These are phyloP conservation scores for Brassicogethes aeneus DNA, from an alignment of 2,888 invertebrate genomes.

Conservation along the genomic window DNA sequence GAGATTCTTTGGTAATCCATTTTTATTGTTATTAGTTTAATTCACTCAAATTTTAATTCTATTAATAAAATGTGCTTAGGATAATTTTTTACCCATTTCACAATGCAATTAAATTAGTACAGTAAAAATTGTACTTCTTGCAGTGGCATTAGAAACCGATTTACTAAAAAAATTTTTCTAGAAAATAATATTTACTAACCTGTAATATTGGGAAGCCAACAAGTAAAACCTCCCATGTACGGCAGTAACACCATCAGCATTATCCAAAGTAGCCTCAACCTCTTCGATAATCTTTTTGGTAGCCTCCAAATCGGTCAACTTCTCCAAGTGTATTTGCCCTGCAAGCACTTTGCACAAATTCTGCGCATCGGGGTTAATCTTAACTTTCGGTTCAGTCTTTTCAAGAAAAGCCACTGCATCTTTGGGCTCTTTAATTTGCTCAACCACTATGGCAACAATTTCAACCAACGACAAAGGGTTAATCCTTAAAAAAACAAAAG, in stretches of 20 bases:
- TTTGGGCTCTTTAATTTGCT: conserved; percentile 69
- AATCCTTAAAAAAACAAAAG: conserved; percentile 55
- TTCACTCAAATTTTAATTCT: too few relatives aligned
- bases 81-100: too few relatives aligned
- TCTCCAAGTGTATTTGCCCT: conserved; percentile 71
- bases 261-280: conserved; percentile 74
- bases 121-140: too few relatives aligned
- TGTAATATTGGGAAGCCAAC: conserved; percentile 85
- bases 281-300: conserved; percentile 83
- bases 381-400: conserved; percentile 80
- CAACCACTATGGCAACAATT: conserved; percentile 67
- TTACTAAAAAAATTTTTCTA: too few relatives aligned
- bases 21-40: too few relatives aligned
- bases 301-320: conserved; percentile 66
- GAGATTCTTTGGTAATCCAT: too few relatives aligned
- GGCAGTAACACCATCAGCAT: conserved; percentile 83
- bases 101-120: too few relatives aligned
- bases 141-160: too few relatives aligned
- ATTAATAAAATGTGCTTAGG: too few relatives aligned
- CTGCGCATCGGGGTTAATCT: conserved; percentile 75
- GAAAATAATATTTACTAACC: too few relatives aligned
- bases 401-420: conserved; percentile 83
- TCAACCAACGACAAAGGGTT: conserved; percentile 89
- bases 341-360: conserved; percentile 80
- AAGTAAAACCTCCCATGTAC: conserved; percentile 94